Conservation (phyloP, 92 coral and sea anemone genomes). For the Epizoanthus illoricatus region DNA sequence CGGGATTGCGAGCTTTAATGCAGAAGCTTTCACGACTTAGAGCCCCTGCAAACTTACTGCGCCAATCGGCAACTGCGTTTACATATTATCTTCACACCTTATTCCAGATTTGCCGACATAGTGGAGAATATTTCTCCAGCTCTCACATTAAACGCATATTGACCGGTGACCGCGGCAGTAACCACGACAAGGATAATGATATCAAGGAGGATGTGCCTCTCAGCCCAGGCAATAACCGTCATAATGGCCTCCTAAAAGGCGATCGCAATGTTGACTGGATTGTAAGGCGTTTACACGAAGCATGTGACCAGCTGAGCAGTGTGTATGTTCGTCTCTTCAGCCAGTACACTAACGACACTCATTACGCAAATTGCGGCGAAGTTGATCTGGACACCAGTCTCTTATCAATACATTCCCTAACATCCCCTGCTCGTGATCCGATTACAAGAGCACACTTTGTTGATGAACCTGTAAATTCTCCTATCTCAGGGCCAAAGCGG, state of each 20-base stretch:
- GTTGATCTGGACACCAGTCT: slow-evolving; percentile 65
- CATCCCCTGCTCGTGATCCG: slow-evolving; percentile 86
- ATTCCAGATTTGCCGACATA: slow-evolving; percentile 94
- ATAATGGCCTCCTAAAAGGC: slow-evolving; percentile 84
- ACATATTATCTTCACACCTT: slow-evolving; percentile 91
- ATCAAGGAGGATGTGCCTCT: slow-evolving; percentile 62
- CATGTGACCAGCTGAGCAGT: slow-evolving; percentile 94
- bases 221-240: slow-evolving; percentile 61
- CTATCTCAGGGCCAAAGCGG: slow-evolving; percentile 54
- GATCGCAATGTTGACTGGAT: slow-evolving; percentile 97
- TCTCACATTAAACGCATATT: slow-evolving; percentile 94
- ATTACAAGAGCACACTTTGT: slow-evolving; percentile 46
- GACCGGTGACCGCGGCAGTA: slow-evolving; percentile 85
- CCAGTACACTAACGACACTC: slow-evolving; percentile 75
- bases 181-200: slow-evolving; percentile 58
- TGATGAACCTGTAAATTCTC: slow-evolving; percentile 73
- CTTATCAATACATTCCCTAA: slow-evolving; percentile 76
- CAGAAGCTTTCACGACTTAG: slow-evolving; percentile 91
- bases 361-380: slow-evolving; percentile 54
- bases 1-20: slow-evolving; percentile 88
- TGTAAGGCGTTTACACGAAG: slow-evolving; percentile 91
- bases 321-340: slow-evolving; percentile 90
- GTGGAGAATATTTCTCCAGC: slow-evolving; percentile 95
- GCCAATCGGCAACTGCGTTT: slow-evolving; percentile 96
- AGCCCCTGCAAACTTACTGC: slow-evolving; percentile 94